Conservation (phyloP, 2,888 invertebrate species). For the Myopa testacea region DNA sequence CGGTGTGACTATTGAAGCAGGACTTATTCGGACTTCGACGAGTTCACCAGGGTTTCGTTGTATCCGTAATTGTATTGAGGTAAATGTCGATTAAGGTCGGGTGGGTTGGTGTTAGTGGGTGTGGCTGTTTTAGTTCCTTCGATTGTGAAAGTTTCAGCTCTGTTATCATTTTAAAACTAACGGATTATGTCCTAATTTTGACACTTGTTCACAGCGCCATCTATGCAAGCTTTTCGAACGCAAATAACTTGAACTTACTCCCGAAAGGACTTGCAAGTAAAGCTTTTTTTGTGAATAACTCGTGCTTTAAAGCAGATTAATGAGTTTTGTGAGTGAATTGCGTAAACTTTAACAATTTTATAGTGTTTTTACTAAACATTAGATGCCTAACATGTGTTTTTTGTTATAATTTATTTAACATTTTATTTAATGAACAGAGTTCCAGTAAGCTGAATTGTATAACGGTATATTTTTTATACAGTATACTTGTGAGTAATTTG, state of each 20-base stretch:
- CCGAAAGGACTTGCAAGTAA: neutral
- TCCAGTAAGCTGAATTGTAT: too few relatives aligned
- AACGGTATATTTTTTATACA: too few relatives aligned
- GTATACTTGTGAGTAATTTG: too few relatives aligned
- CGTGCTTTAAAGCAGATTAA: too few relatives aligned
- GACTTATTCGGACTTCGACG: neutral
- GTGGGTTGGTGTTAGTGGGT: neutral
- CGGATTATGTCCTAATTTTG: too few relatives aligned
- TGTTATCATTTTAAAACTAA: neutral
- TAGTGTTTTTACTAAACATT: too few relatives aligned
- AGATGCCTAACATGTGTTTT: too few relatives aligned
- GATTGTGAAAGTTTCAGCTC: neutral
- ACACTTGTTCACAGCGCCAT: neutral
- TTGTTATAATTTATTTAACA: too few relatives aligned
- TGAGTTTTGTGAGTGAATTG: neutral
- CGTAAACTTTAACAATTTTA: neutral
- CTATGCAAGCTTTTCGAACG: neutral
- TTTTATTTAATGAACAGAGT: too few relatives aligned
- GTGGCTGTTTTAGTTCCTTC: neutral
- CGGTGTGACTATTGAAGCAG: neutral
- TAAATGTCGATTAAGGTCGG: constrained; percentile 14
- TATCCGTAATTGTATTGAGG: constrained; percentile 3
- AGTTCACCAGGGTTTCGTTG: constrained; percentile 6
- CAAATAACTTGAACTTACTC: neutral
- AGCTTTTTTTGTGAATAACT: too few relatives aligned